Evolutionary conservation across 2,888 invertebrate genomes (phyloP).

Genomic region (Malthinus seriepunctatus): DNA sequence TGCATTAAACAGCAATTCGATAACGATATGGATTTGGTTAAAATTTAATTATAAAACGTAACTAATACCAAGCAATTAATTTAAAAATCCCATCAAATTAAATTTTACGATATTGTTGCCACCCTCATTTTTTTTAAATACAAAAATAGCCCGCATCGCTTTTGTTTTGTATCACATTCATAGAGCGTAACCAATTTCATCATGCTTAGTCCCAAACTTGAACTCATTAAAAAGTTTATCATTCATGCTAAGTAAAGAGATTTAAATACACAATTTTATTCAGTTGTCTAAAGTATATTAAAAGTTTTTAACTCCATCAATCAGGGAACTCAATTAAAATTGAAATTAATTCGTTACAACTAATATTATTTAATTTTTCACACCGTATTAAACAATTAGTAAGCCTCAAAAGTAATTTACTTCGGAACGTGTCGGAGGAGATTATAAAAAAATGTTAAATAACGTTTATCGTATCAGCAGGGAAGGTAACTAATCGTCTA

Average conservation of each 20-base stretch:
- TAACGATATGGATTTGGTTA: no score
- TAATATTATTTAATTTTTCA: slow-evolving; percentile 11
- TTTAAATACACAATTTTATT: slow-evolving; percentile 2
- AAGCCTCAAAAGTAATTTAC: background rate
- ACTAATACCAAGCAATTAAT: no score
- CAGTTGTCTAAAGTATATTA: slow-evolving; percentile 3
- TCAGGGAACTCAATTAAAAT: slow-evolving; percentile 8
- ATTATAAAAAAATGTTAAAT: background rate
- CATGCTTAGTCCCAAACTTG: background rate
- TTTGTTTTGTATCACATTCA: slow-evolving; percentile 6
- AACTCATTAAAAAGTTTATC: slow-evolving; percentile 16
- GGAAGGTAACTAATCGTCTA: background rate
- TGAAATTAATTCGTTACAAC: slow-evolving; percentile 5
- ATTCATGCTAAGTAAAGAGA: slow-evolving; percentile 11
- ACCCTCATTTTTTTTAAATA: no score
- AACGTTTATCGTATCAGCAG: background rate
- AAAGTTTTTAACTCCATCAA: slow-evolving; percentile 8
- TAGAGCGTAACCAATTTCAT: slow-evolving; percentile 8
- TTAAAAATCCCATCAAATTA: no score
- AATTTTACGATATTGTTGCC: no score
- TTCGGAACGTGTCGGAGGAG: background rate
- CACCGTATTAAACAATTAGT: slow-evolving; percentile 9
- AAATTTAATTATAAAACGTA: no score
- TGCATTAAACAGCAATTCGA: no score
- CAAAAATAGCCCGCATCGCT: slow-evolving; percentile 4